Evolutionary conservation across 2,797 vertebrate species (phyloP).

Genomic region (Babyrousa celebensis): DNA sequence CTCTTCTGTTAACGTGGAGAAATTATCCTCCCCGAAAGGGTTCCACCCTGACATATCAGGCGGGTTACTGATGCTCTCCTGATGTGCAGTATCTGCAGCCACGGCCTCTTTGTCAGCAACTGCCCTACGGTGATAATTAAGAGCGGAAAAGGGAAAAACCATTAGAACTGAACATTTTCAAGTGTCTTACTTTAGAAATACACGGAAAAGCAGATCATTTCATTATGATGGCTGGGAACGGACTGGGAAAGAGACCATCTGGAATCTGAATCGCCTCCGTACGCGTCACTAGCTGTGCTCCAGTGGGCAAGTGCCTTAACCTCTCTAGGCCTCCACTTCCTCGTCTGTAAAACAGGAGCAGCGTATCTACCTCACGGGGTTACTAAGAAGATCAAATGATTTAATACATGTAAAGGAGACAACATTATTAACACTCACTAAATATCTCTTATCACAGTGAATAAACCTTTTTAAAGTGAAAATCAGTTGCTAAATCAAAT

Average conservation of each 20-base stretch:
- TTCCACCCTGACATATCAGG: slow-evolving; percentile 99
- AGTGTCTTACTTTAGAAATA: slow-evolving; percentile 15
- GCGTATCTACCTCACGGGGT: not conserved
- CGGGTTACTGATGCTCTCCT: slow-evolving; percentile 93
- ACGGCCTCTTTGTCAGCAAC: slow-evolving; percentile 91
- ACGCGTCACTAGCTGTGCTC: not conserved
- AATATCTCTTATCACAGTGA: not conserved
- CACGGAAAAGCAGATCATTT: slow-evolving; percentile 9
- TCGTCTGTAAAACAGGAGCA: slow-evolving; percentile 14
- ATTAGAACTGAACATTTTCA: slow-evolving; percentile 45
- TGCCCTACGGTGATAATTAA: slow-evolving; percentile 89
- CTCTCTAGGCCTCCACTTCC: not conserved
- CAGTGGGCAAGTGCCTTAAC: not conserved
- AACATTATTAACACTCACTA: not conserved
- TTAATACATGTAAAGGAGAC: slow-evolving; percentile 32
- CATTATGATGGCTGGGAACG: not conserved
- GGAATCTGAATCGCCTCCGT: not conserved
- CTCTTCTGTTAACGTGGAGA: slow-evolving; percentile 98
- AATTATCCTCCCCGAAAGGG: slow-evolving; percentile 99
- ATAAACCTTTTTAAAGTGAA: not conserved
- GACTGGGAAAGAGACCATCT: not conserved
- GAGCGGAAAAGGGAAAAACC: slow-evolving; percentile 3
- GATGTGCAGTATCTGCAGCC: slow-evolving; percentile 90
- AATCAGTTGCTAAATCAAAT: not conserved
- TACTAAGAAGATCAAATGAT: slow-evolving; percentile 52